Evolutionary conservation across 2,797 vertebrate genomes (phyloP), one percentile per base, ranked within the genome.

Genomic region (Ctenochaetus hawaiiensis): DNA sequence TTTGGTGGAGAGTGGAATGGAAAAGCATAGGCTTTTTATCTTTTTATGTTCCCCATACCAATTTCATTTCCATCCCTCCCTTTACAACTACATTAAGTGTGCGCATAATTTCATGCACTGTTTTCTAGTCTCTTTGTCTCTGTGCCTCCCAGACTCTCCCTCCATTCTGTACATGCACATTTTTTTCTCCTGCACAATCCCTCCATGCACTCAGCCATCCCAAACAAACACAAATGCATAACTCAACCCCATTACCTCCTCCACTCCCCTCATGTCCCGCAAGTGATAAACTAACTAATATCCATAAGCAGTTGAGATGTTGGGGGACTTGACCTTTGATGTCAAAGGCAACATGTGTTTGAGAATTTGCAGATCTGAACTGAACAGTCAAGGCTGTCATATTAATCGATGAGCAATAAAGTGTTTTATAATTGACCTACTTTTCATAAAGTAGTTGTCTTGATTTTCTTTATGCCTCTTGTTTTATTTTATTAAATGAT

Each of bases 221-320:
- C 53, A 57, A 66, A 72, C 78, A 62, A 82, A 72, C 61, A 61
- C 43, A 65, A 82, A 75, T 77, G 60, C 62, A 75, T 75, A 73
- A 78, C 57, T 83, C 62, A 81, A 52, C 65, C 54, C 58, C 47
- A 79, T 79, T 79, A 77, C 52, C 72, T 71, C 53, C 47, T 34
- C 52, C 23, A 45, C 75, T 80, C 60, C 53, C 57, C 41, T 60
- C n/a, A 63, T 80, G 44, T 44, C 60, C 66, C 17, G 2, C 45
- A 47, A 74, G 39, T 81, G 71, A 80, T 73, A 67, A 73, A 77
- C 48, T 54, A 51, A 76, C 77, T 84, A 78, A 88, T 80, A 75
- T 81, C 54, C 78, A 84, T 51, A 81, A 78, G 59, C 54, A 77
- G 54, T 45, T 72, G 39, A 72, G 44, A 71, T 78, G 66, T 75